phyloP scores from a whole-genome alignment of 2,113 vertebrate species.

The Misgurnus anguillicaudatus region DNA sequence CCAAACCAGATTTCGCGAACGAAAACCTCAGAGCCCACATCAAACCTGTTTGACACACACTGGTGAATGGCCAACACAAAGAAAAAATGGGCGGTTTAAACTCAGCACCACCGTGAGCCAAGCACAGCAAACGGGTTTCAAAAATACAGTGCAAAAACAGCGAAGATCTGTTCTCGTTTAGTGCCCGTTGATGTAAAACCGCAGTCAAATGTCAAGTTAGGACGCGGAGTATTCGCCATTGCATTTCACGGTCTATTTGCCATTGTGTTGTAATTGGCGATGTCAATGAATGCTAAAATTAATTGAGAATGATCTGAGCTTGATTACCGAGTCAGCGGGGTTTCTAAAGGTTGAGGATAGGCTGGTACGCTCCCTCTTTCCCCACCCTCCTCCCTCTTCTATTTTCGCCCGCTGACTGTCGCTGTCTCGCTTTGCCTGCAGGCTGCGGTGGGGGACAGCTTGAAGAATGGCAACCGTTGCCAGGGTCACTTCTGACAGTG shows the following conservation, averaged over 20 bases:
- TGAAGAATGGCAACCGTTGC: slow-evolving; percentile 76
- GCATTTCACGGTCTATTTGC: slow-evolving; percentile 57
- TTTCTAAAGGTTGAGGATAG: slow-evolving; percentile 61
- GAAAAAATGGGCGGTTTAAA: slow-evolving; percentile 21
- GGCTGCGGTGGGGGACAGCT: slow-evolving; percentile 58
- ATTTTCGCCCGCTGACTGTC: slow-evolving; percentile 24
- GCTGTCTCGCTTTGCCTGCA: slow-evolving; percentile 7
- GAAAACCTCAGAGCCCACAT: slow-evolving; percentile 15
- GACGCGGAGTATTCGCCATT: slow-evolving; percentile 17
- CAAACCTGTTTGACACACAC: slow-evolving; percentile 16
- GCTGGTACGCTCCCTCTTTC: slow-evolving; percentile 10
- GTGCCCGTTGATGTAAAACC: slow-evolving; percentile 30
- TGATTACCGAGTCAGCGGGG: slow-evolving; percentile 59
- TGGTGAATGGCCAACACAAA: slow-evolving; percentile 23
- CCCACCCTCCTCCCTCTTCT: not conserved
- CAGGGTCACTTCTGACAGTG: slow-evolving; percentile 88
- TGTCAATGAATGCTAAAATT: slow-evolving; percentile 62
- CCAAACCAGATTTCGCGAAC: not conserved
- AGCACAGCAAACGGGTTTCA: slow-evolving; percentile 22
- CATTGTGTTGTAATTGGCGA: slow-evolving; percentile 60
- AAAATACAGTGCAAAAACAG: slow-evolving; percentile 7
- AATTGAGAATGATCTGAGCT: slow-evolving; percentile 63
- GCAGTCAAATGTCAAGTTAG: slow-evolving; percentile 38
- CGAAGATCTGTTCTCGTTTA: slow-evolving; percentile 19
- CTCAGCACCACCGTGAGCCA: slow-evolving; percentile 19